These are phyloP conservation scores for Apotomis turbidana DNA, from an alignment of 2,888 invertebrate genomes.

Conservation along the genomic window DNA sequence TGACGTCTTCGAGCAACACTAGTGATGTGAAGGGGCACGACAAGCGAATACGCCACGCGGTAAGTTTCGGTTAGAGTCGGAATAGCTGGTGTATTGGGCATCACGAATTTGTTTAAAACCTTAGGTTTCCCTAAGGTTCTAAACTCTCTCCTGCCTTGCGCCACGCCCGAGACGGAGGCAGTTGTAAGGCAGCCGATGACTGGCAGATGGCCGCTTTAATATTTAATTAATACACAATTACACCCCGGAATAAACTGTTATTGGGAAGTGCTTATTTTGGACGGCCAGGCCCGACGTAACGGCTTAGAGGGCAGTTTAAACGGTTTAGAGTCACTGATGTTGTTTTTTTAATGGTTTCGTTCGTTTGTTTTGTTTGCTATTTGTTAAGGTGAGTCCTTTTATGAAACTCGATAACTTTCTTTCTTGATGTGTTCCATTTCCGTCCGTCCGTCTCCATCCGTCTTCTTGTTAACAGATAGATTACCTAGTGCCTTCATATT, in stretches of 20 bases:
- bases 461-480: too few species aligned
- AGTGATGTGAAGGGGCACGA: too few species aligned
- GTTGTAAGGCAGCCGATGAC: constrained; percentile 42
- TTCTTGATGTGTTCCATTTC: too few species aligned
- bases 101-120: too few species aligned
- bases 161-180: constrained; percentile 18
- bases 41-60: too few species aligned
- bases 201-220: constrained; percentile 57
- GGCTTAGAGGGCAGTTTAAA: constrained; percentile 7
- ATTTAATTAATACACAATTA: constrained; percentile 65
- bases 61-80: too few species aligned
- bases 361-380: constrained; percentile 9
- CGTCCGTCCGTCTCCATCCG: too few species aligned
- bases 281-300: constrained; percentile 12
- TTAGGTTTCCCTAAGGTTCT: too few species aligned
- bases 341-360: constrained; percentile 1
- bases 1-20: too few species aligned
- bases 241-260: constrained; percentile 58
- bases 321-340: not conserved
- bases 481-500: too few species aligned
- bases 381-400: not conserved
- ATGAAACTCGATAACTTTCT: too few species aligned
- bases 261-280: constrained; percentile 52
- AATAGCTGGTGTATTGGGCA: too few species aligned
- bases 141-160: not conserved